phyloP scores from a whole-genome alignment of 2,797 vertebrate species.

The Thalassophryne amazonica region DNA sequence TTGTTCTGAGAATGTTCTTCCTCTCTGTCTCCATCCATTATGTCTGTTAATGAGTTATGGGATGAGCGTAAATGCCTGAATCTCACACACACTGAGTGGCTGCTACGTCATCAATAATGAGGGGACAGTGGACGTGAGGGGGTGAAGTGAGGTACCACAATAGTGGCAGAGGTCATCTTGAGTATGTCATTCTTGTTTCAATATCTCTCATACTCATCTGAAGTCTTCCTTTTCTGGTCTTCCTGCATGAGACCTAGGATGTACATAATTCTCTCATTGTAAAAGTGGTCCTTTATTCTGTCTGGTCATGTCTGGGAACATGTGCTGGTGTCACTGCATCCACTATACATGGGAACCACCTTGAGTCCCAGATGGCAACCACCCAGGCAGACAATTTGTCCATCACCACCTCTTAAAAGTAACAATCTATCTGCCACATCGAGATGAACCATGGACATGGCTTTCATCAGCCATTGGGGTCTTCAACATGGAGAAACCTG shows the following conservation, averaged over 20 bases:
- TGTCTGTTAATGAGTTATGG: neutral
- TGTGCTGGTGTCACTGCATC: too few relatives aligned
- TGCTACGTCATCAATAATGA: conserved; percentile 22
- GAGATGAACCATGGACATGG: too few relatives aligned
- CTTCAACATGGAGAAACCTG: too few relatives aligned
- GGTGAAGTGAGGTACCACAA: conserved; percentile 6
- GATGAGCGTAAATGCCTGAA: neutral
- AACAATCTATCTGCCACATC: too few relatives aligned
- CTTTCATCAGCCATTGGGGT: too few relatives aligned
- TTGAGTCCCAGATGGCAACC: too few relatives aligned
- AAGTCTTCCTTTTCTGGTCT: neutral
- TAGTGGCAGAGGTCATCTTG: conserved; percentile 3
- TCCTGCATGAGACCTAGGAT: conserved; percentile 19
- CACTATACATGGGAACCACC: too few relatives aligned
- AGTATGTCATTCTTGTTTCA: neutral
- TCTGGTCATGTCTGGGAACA: too few relatives aligned
- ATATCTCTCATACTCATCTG: conserved; percentile 1
- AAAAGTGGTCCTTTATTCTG: neutral
- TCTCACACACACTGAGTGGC: conserved; percentile 3
- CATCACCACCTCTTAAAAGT: too few relatives aligned
- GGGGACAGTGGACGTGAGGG: conserved; percentile 3
- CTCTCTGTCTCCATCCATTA: conserved; percentile 12
- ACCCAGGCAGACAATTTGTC: too few relatives aligned
- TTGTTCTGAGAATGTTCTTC: conserved; percentile 33
- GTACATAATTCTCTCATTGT: conserved; percentile 13